These are phyloP conservation scores for Leucopsar rothschildi DNA, from an alignment of 2,113 vertebrate species.

Conservation along the genomic window DNA sequence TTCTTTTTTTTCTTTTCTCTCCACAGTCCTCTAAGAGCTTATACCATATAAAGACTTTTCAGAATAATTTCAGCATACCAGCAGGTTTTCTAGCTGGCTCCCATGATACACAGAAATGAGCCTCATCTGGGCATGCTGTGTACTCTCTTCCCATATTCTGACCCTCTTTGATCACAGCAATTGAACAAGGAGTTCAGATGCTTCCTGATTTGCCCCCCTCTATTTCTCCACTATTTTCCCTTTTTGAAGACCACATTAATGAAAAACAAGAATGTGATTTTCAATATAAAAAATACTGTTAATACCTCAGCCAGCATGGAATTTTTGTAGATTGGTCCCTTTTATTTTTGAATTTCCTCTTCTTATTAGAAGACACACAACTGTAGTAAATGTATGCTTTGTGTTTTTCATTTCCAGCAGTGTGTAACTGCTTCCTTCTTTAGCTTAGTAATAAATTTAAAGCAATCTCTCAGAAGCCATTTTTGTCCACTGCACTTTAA, in stretches of 20 bases:
- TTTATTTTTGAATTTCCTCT: not conserved
- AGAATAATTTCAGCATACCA: not conserved
- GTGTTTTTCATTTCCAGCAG: not conserved
- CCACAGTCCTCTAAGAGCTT: not conserved
- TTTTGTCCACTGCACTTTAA: not conserved
- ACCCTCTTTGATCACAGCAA: constrained; percentile 34
- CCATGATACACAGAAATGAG: not conserved
- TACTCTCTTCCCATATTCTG: constrained; percentile 11
- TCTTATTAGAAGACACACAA: not conserved
- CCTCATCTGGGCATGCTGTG: constrained; percentile 29
- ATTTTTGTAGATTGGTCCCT: not conserved
- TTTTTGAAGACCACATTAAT: constrained; percentile 14
- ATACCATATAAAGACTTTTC: not conserved
- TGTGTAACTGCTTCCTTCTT: not conserved
- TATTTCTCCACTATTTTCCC: not conserved
- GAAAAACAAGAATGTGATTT: constrained; percentile 1
- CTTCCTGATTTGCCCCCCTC: not conserved
- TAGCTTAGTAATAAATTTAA: not conserved
- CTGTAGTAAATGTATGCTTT: not conserved
- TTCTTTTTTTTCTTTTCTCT: not conserved
- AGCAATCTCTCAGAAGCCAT: not conserved
- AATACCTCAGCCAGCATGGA: not conserved
- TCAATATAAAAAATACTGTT: not conserved
- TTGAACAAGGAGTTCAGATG: not conserved
- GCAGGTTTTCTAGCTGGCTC: constrained; percentile 5